Evolutionary conservation across 2,797 vertebrate genomes (phyloP).

Genomic region (Sebastes nivosus): DNA sequence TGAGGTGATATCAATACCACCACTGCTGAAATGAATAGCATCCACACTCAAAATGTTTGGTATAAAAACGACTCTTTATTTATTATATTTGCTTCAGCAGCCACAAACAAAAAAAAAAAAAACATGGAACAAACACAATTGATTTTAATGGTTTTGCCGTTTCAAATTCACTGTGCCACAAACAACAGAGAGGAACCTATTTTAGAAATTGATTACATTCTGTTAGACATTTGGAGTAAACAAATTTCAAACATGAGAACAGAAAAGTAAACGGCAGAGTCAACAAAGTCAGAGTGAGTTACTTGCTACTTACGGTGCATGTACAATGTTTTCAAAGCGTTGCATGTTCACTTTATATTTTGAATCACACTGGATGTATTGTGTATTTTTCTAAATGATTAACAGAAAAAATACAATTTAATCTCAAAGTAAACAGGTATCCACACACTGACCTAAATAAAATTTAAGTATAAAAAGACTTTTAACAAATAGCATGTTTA

Average conservation of each 20-base stretch:
- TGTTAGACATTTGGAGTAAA: background rate
- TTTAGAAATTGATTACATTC: background rate
- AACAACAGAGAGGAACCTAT: background rate
- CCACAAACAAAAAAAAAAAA: background rate
- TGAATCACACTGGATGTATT: background rate
- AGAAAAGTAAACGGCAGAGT: background rate
- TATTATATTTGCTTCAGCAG: conserved; percentile 12
- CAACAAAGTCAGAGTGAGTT: background rate
- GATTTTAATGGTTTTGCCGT: background rate
- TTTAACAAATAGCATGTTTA: background rate
- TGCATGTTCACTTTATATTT: too few relatives aligned
- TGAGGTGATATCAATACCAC: background rate
- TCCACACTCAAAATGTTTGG: background rate
- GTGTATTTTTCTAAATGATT: background rate
- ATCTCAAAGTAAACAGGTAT: background rate
- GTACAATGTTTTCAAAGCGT: background rate
- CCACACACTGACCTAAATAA: background rate
- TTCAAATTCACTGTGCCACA: too few relatives aligned
- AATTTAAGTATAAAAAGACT: background rate
- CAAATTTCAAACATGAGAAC: background rate
- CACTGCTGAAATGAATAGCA: background rate
- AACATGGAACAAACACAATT: background rate
- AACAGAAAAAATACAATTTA: background rate
- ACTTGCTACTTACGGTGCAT: background rate
- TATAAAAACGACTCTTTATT: conserved; percentile 16